Conservation (phyloP, 2,888 invertebrate genomes). For the Lamellibrachia satsuma region DNA sequence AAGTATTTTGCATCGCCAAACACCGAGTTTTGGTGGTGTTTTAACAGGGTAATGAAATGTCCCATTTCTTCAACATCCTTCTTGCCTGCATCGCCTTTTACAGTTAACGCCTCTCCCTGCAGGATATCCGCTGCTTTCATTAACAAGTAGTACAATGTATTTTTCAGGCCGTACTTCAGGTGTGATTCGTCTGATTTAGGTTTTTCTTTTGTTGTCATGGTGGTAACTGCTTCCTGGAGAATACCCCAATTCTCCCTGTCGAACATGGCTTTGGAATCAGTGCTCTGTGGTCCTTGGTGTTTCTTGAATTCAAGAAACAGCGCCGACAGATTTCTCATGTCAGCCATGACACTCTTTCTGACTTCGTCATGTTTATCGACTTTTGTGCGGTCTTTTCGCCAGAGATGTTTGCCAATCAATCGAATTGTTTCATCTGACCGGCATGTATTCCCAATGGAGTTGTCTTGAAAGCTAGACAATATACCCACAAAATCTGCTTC, state of each 20-base stretch:
- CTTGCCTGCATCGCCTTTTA: background rate
- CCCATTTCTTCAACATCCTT: background rate
- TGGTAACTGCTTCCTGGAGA: background rate
- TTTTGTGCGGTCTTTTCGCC: background rate
- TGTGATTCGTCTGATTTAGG: background rate
- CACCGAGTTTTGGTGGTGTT: background rate
- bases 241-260: background rate
- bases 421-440: too few relatives aligned
- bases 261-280: background rate
- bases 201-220: background rate
- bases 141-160: background rate
- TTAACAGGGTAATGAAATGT: background rate
- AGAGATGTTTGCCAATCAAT: too few relatives aligned
- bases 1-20: conserved; percentile 24
- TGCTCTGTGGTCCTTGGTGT: background rate
- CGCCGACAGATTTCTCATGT: too few relatives aligned
- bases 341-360: too few relatives aligned
- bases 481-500: background rate
- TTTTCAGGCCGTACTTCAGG: background rate
- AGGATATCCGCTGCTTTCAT: background rate
- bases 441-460: too few relatives aligned
- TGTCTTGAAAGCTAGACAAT: background rate
- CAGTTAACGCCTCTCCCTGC: background rate
- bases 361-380: too few relatives aligned
- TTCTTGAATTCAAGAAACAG: background rate